Percentiles rank a stretch among this genome's conserved stretches.
Conservation (phyloP, 2,888 invertebrate genomes). For the Adineta ricciae region DNA sequence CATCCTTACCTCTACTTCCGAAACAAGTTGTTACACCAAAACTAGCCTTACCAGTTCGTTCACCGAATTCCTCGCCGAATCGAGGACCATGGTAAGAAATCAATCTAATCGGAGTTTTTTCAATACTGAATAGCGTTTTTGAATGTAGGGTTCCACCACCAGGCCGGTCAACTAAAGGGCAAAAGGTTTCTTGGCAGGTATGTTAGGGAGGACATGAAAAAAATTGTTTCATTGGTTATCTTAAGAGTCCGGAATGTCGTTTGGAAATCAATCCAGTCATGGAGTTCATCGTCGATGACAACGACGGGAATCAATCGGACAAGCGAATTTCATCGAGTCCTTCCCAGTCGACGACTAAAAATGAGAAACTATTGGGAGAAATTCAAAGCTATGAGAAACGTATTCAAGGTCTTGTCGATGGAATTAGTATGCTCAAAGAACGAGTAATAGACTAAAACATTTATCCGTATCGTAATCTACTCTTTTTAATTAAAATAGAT, state of each 20-base stretch:
- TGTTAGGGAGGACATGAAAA: no score
- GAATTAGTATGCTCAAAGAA: not conserved
- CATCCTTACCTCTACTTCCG: not conserved
- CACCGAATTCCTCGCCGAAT: not conserved
- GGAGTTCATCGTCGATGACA: not conserved
- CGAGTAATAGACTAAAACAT: not conserved
- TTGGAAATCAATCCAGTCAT: constrained; percentile 13
- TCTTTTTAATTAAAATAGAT: not conserved
- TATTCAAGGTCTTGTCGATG: not conserved
- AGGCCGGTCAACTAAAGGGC: constrained; percentile 9
- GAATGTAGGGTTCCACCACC: not conserved
- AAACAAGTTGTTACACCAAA: not conserved
- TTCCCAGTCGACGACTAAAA: not conserved
- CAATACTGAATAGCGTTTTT: not conserved
- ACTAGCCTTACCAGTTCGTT: not conserved
- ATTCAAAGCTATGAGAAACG: not conserved
- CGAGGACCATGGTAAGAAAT: not conserved
- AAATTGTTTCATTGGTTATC: no score
- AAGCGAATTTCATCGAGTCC: not conserved
- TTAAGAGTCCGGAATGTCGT: not conserved
- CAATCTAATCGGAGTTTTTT: not conserved
- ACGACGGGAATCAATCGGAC: not conserved
- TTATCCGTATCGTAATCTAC: not conserved
- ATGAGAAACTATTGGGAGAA: not conserved
- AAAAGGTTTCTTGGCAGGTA: not conserved